These are phyloP conservation scores for Andrena chrysosceles DNA, from an alignment of 2,888 invertebrate genomes.

Conservation along the genomic window DNA sequence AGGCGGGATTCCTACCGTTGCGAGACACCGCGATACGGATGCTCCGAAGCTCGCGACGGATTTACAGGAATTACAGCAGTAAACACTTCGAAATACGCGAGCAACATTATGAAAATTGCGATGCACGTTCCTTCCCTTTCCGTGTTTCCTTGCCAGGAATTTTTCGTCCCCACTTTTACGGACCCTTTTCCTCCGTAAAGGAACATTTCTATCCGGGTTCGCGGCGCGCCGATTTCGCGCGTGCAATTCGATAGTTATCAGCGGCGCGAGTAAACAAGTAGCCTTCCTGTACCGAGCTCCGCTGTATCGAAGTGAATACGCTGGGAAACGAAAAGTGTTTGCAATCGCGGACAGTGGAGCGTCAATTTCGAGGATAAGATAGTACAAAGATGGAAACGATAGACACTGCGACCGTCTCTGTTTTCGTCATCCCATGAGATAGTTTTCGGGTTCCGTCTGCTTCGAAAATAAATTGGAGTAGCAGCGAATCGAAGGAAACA, in stretches of 20 bases:
- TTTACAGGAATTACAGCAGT: constrained; percentile 5
- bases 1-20: not conserved
- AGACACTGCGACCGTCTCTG: not conserved
- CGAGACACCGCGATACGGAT: not conserved
- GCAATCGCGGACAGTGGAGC: constrained; percentile 4
- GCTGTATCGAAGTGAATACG: too few relatives aligned
- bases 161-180: not conserved
- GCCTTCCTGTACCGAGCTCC: constrained; percentile 4
- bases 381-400: not conserved
- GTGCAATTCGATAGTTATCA: constrained; percentile 35
- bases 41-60: constrained; percentile 7
- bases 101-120: constrained; percentile 17
- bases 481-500: too few relatives aligned
- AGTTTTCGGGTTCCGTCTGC: not conserved
- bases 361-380: constrained; percentile 6
- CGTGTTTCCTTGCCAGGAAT: constrained; percentile 1
- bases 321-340: constrained; percentile 30
- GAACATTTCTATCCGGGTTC: constrained; percentile 15
- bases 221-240: constrained; percentile 6
- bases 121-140: not conserved
- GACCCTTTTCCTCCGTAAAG: not conserved
- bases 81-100: not conserved
- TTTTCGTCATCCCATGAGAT: not conserved
- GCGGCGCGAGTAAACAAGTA: constrained; percentile 17
- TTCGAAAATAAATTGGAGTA: too few relatives aligned